Percentiles rank a stretch among this genome's conserved stretches.
These are phyloP conservation scores for Cephalopterus ornatus DNA, from an alignment of 2,113 vertebrate genomes.

Conservation along the genomic window DNA sequence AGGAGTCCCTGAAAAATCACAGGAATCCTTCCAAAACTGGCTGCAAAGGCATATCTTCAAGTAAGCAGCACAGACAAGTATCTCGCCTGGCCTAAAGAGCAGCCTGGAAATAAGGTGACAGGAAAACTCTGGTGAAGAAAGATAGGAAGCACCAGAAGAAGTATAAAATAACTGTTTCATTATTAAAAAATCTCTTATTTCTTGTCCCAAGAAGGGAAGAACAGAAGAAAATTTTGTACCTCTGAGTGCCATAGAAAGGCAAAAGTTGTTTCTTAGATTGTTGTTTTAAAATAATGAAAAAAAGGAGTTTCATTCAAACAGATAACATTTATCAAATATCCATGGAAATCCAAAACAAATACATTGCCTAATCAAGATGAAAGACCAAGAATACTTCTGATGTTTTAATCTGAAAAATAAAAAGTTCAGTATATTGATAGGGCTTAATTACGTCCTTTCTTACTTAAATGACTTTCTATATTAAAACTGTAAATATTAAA, in stretches of 20 bases:
- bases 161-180: background rate
- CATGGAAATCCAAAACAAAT: slow-evolving; percentile 67
- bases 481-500: slow-evolving; percentile 59
- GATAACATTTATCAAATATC: slow-evolving; percentile 42
- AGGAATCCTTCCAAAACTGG: background rate
- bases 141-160: background rate
- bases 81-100: background rate
- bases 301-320: slow-evolving; percentile 11
- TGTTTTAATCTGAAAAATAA: slow-evolving; percentile 77
- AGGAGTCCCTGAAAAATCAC: background rate
- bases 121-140: background rate
- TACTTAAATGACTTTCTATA: slow-evolving; percentile 71
- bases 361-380: slow-evolving; percentile 70
- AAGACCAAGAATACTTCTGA: slow-evolving; percentile 61
- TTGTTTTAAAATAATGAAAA: background rate
- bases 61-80: background rate
- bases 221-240: background rate
- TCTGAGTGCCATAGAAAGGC: background rate
- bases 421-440: slow-evolving; percentile 64
- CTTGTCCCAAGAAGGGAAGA: background rate
- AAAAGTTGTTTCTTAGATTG: background rate
- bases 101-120: background rate
- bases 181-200: background rate
- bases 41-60: background rate
- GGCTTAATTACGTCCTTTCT: slow-evolving; percentile 70